phyloP scores from a whole-genome alignment of 2,797 vertebrate species.

The Kryptolebias ocellatus region DNA sequence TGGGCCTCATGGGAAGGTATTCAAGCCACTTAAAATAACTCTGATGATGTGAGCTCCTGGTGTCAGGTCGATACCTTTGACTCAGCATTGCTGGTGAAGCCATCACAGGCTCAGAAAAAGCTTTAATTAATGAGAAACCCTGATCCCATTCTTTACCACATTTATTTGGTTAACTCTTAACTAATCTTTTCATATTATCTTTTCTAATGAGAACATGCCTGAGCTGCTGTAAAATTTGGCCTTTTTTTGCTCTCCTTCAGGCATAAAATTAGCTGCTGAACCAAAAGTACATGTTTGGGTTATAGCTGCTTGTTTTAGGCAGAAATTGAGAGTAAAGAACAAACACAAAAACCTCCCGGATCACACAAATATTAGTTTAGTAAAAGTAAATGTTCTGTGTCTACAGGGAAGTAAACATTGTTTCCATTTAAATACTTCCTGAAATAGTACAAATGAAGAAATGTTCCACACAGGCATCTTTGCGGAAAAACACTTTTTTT shows the following conservation, averaged over 20 bases:
- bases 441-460: conserved; percentile 5
- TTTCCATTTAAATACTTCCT: conserved; percentile 24
- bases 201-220: too few species aligned
- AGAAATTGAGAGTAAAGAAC: conserved; percentile 26
- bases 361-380: conserved; percentile 48
- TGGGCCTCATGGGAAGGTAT: conserved; percentile 40
- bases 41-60: conserved; percentile 3
- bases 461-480: not conserved
- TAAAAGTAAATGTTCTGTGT: conserved; percentile 40
- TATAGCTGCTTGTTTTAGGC: conserved; percentile 15
- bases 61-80: conserved; percentile 23
- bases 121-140: not conserved
- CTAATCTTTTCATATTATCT: too few species aligned
- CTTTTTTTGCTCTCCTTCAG: conserved; percentile 17
- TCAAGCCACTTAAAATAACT: conserved; percentile 30
- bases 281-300: not conserved
- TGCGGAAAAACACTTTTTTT: not conserved
- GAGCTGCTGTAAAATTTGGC: too few species aligned
- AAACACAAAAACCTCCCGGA: not conserved
- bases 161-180: too few species aligned
- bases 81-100: conserved; percentile 12
- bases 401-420: conserved; percentile 39
- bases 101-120: conserved; percentile 11
- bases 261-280: not conserved
- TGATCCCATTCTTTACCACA: too few species aligned